These are phyloP conservation scores for Eupleurogrammus muticus DNA, from an alignment of 2,797 vertebrate genomes.

Conservation along the genomic window DNA sequence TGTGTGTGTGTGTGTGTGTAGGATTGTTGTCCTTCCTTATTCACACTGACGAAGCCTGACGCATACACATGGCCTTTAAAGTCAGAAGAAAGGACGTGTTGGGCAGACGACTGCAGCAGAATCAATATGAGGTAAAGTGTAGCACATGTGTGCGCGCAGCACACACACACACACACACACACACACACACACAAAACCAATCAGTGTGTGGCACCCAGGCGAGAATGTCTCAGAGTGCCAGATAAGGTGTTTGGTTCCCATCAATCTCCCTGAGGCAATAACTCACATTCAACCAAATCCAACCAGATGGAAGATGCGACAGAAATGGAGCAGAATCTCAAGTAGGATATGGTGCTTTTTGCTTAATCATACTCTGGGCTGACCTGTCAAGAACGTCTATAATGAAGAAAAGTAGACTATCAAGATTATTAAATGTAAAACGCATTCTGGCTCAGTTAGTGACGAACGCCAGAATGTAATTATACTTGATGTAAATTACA, in stretches of 20 bases:
- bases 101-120: slow-evolving; percentile 26
- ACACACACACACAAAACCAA: slow-evolving; percentile 30
- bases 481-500: slow-evolving; percentile 42
- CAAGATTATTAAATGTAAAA: slow-evolving; percentile 66
- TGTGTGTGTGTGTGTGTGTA: slow-evolving; percentile 3
- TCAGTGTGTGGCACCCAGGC: slow-evolving; percentile 36
- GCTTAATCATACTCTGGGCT: slow-evolving; percentile 62
- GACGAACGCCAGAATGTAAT: slow-evolving; percentile 53
- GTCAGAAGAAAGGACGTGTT: slow-evolving; percentile 26
- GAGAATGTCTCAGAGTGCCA: slow-evolving; percentile 45
- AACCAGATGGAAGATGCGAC: slow-evolving; percentile 53
- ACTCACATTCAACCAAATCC: slow-evolving; percentile 55
- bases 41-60: slow-evolving; percentile 31
- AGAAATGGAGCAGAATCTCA: slow-evolving; percentile 40
- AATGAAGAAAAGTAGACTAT: slow-evolving; percentile 69
- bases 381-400: slow-evolving; percentile 55
- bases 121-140: slow-evolving; percentile 45
- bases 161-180: neutral
- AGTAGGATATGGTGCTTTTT: slow-evolving; percentile 57
- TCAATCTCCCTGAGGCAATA: slow-evolving; percentile 58
- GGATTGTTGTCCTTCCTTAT: slow-evolving; percentile 36
- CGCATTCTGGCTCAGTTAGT: slow-evolving; percentile 36
- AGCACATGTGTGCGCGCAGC: neutral
- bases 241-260: slow-evolving; percentile 47
- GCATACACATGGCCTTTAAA: slow-evolving; percentile 35